phyloP scores from a whole-genome alignment of 2,797 vertebrate genomes.

The Oreortyx pictus region DNA sequence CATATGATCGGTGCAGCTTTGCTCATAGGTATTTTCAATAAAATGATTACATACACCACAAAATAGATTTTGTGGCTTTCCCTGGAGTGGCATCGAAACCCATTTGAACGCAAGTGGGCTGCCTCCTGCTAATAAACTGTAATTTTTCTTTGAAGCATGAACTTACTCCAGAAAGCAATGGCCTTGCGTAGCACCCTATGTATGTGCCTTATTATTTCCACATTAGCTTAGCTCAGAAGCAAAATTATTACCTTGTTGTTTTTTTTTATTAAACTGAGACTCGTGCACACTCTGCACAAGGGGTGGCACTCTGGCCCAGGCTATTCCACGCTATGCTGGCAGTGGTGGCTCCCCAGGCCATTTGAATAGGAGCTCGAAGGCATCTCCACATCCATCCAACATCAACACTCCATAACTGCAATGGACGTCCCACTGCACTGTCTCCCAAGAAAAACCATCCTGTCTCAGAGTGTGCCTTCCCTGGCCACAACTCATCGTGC shows the following conservation, averaged over 20 bases:
- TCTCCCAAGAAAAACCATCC: neutral
- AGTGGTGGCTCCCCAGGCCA: neutral
- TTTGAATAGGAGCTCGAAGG: neutral
- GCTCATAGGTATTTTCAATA: conserved; percentile 19
- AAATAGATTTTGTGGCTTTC: neutral
- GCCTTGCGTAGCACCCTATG: neutral
- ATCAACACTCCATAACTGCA: too few relatives aligned
- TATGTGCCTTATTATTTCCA: neutral
- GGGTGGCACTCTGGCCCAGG: neutral
- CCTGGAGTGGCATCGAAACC: neutral
- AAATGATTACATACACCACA: neutral
- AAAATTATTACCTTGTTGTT: neutral
- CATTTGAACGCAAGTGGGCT: conserved; percentile 1
- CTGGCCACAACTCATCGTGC: neutral
- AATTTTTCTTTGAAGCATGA: neutral
- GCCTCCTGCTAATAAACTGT: neutral
- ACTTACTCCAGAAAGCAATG: conserved; percentile 3
- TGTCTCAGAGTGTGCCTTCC: neutral
- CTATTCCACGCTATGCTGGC: neutral
- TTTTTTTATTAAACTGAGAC: neutral
- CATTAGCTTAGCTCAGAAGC: neutral
- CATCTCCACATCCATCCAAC: neutral
- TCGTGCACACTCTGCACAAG: neutral
- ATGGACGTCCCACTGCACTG: neutral
- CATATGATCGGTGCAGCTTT: neutral